Percentiles rank a stretch among this genome's conserved stretches.
Evolutionary conservation across 2,113 vertebrate species (phyloP).

Genomic region (Aptenodytes patagonicus): DNA sequence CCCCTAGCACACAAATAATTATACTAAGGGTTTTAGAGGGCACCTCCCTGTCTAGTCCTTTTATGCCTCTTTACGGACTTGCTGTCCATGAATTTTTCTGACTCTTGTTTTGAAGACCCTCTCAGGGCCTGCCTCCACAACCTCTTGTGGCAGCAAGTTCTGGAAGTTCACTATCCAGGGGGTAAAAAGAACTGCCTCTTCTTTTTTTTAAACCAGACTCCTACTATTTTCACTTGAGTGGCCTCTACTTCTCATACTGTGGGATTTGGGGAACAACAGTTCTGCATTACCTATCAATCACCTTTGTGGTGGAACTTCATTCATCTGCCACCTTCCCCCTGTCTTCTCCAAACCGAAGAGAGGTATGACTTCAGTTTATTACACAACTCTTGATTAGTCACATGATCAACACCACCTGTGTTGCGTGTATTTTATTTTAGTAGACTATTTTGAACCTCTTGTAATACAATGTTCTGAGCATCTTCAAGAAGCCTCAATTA

Average conservation of each 20-base stretch:
- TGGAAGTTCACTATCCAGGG: neutral
- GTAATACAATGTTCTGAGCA: neutral
- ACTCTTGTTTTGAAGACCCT: neutral
- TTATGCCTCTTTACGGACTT: neutral
- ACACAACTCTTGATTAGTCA: neutral
- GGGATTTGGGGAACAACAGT: neutral
- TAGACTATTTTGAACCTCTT: neutral
- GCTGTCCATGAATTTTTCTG: neutral
- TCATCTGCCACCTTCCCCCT: neutral
- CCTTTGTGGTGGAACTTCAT: neutral
- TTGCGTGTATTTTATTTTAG: neutral
- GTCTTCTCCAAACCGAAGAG: neutral
- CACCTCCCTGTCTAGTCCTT: neutral
- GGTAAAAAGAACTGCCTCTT: neutral
- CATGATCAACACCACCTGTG: neutral
- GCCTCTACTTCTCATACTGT: neutral
- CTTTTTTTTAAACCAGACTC: neutral
- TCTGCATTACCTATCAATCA: neutral
- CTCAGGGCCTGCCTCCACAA: neutral
- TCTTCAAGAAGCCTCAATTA: neutral
- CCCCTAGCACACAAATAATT: neutral
- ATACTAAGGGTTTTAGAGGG: neutral
- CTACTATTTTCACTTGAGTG: neutral
- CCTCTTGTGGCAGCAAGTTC: neutral
- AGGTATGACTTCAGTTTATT: neutral